Conservation (phyloP, 2,113 vertebrate species). For the Calonectris borealis region DNA sequence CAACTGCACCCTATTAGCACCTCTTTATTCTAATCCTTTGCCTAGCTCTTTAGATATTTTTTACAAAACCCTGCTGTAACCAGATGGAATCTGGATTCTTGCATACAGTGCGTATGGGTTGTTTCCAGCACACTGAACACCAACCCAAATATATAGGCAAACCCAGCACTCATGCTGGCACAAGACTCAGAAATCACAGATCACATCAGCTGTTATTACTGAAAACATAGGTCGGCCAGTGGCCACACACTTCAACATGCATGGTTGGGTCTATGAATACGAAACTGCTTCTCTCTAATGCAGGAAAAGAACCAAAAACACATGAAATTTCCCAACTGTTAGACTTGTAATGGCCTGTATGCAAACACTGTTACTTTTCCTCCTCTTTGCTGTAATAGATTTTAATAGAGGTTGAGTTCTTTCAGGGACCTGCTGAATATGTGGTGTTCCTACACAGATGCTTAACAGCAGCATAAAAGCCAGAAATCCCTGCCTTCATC, state of each 20-base stretch:
- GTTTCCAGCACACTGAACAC: slow-evolving; percentile 50
- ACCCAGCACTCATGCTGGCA: slow-evolving; percentile 56
- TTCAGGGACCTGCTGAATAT: slow-evolving; percentile 13
- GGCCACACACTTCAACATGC: slow-evolving; percentile 57
- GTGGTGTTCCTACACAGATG: slow-evolving; percentile 1
- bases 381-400: not conserved
- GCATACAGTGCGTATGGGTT: slow-evolving; percentile 1
- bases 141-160: slow-evolving; percentile 48
- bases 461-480: not conserved
- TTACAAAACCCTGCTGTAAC: slow-evolving; percentile 58
- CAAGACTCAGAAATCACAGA: slow-evolving; percentile 53
- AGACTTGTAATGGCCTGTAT: not conserved
- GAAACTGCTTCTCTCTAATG: slow-evolving; percentile 10
- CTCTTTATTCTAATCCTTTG: slow-evolving; percentile 73
- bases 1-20: slow-evolving; percentile 67
- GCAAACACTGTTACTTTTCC: not conserved
- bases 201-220: slow-evolving; percentile 64
- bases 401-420: slow-evolving; percentile 8
- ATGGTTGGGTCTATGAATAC: slow-evolving; percentile 19
- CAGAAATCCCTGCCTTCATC: slow-evolving; percentile 7
- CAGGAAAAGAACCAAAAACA: slow-evolving; percentile 16
- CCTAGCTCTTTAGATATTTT: slow-evolving; percentile 55
- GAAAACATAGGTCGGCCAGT: slow-evolving; percentile 56
- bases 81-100: slow-evolving; percentile 62
- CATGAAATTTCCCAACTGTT: not conserved